phyloP scores from a whole-genome alignment of 2,888 invertebrate genomes.

The Drosophila cognata region DNA sequence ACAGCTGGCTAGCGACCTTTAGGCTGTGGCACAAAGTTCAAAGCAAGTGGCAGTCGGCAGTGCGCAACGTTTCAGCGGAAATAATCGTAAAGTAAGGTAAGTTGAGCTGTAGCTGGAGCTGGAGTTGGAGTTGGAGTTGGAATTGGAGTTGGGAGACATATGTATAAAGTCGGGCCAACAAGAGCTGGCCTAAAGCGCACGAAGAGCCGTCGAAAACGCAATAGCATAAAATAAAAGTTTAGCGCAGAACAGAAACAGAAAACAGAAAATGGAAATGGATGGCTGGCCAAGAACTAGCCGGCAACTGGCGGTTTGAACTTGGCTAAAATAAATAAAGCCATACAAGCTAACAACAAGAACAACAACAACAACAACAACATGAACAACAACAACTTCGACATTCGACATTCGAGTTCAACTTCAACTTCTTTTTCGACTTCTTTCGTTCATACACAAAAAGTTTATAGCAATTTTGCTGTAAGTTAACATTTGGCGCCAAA shows the following conservation, averaged over 20 bases:
- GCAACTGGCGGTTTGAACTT: slow-evolving; percentile 68
- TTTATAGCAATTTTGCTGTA: neutral
- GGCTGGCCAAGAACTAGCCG: slow-evolving; percentile 40
- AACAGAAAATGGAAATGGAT: slow-evolving; percentile 53
- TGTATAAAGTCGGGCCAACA: slow-evolving; percentile 1
- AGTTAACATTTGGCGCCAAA: slow-evolving; percentile 62
- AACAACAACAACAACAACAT: slow-evolving; percentile 25
- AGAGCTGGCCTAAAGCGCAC: slow-evolving; percentile 29
- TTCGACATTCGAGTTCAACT: slow-evolving; percentile 48
- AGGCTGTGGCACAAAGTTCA: slow-evolving; percentile 56
- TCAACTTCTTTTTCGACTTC: slow-evolving; percentile 9
- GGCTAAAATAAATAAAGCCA: slow-evolving; percentile 78
- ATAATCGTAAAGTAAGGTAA: slow-evolving; percentile 78
- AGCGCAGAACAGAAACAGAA: slow-evolving; percentile 58
- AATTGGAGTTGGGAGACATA: slow-evolving; percentile 9
- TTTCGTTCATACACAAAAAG: neutral
- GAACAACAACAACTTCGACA: slow-evolving; percentile 38
- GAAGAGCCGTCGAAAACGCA: slow-evolving; percentile 39
- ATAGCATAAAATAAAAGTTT: slow-evolving; percentile 72
- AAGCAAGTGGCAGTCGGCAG: slow-evolving; percentile 65
- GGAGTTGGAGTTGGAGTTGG: slow-evolving; percentile 6
- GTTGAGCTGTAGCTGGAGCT: slow-evolving; percentile 12
- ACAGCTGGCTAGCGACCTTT: slow-evolving; percentile 26
- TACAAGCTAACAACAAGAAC: slow-evolving; percentile 43
- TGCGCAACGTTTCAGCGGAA: slow-evolving; percentile 76